Percentiles rank a stretch among this genome's conserved stretches.
These are phyloP conservation scores for Anthoscopus minutus DNA, from an alignment of 2,113 vertebrate species.

Conservation along the genomic window DNA sequence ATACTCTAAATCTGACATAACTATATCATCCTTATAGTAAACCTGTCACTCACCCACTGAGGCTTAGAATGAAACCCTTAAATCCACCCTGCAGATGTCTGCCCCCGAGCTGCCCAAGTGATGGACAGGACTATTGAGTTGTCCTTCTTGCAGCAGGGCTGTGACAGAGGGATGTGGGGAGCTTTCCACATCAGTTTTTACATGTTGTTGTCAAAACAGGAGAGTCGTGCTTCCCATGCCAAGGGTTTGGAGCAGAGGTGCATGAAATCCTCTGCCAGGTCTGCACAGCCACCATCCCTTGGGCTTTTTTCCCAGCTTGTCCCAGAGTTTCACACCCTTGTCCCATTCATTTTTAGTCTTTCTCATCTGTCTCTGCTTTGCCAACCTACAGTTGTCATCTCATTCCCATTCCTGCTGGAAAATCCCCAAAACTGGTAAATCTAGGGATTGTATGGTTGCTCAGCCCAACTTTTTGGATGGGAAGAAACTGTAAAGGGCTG, in stretches of 20 bases:
- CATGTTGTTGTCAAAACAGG: neutral
- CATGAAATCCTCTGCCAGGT: neutral
- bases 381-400: neutral
- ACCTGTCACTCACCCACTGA: conserved; percentile 4
- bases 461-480: neutral
- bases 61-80: conserved; percentile 3
- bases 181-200: neutral
- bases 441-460: rapidly evolving
- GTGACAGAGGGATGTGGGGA: neutral
- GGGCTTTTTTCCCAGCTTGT: neutral
- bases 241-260: neutral
- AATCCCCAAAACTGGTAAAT: neutral
- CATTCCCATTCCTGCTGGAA: neutral
- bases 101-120: neutral
- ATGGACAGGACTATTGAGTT: conserved; percentile 5
- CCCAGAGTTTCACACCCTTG: neutral
- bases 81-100: conserved; percentile 1
- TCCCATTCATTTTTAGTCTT: neutral
- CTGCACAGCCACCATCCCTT: neutral
- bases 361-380: neutral
- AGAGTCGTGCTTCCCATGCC: neutral
- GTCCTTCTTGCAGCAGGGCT: neutral
- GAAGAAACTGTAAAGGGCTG: neutral
- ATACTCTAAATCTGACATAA: neutral
- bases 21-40: neutral